phyloP scores from a whole-genome alignment of 2,888 invertebrate genomes.

The Laothoe populi region DNA sequence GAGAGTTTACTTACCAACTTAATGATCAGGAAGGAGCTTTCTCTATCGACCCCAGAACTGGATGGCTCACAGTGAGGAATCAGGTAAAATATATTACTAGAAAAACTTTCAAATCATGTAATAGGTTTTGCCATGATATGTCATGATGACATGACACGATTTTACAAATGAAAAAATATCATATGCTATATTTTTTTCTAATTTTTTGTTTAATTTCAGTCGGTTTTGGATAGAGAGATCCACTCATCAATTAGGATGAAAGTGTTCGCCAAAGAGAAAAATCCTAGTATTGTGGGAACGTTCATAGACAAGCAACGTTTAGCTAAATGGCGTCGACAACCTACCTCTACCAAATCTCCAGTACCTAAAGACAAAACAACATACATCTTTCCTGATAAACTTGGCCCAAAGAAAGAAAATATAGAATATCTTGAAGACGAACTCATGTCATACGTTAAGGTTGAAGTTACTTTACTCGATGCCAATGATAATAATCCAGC shows the following conservation, averaged over 20 bases:
- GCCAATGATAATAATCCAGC: constrained; percentile 96
- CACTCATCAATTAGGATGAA: constrained; percentile 89
- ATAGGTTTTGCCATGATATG: too few relatives aligned
- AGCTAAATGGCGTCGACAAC: constrained; percentile 70
- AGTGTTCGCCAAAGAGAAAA: constrained; percentile 92
- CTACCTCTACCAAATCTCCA: constrained; percentile 53
- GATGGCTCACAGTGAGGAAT: constrained; percentile 94
- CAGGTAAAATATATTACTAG: constrained; percentile 61
- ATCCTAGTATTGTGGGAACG: constrained; percentile 87
- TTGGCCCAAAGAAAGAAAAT: constrained; percentile 70
- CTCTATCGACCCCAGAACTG: constrained; percentile 90
- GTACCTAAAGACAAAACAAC: constrained; percentile 70
- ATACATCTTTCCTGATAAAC: constrained; percentile 77
- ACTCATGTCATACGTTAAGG: constrained; percentile 86
- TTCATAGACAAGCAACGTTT: constrained; percentile 69
- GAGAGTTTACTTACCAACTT: constrained; percentile 92
- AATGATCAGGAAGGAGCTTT: constrained; percentile 91
- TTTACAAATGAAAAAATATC: not conserved
- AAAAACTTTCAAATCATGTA: too few relatives aligned
- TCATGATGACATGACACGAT: too few relatives aligned
- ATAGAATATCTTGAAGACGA: constrained; percentile 76
- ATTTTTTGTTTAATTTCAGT: constrained; percentile 63
- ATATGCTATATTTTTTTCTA: not conserved
- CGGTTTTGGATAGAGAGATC: constrained; percentile 91
- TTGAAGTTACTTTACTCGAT: constrained; percentile 93